Evolutionary conservation across 2,888 invertebrate genomes (phyloP).

Genomic region (Callyntrura guangdongensis): DNA sequence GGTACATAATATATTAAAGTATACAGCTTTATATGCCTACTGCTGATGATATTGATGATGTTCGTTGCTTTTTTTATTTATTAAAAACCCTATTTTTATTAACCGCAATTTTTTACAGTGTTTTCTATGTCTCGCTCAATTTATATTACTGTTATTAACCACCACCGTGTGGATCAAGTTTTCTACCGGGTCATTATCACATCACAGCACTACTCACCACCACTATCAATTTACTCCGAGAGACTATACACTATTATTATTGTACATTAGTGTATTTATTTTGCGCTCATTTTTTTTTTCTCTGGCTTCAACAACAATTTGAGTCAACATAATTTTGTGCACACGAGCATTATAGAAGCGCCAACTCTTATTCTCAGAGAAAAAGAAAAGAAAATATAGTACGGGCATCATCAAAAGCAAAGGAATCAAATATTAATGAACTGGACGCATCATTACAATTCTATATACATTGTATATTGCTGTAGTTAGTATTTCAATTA

Average conservation of each 20-base stretch:
- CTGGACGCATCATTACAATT: slow-evolving; percentile 46
- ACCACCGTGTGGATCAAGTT: slow-evolving; percentile 51
- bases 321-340: slow-evolving; percentile 17
- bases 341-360: slow-evolving; percentile 1
- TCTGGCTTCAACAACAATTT: slow-evolving; percentile 3
- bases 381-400: neutral
- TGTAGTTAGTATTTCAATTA: neutral
- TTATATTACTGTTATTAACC: slow-evolving; percentile 65
- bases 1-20: neutral
- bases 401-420: neutral
- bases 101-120: slow-evolving; percentile 35
- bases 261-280: slow-evolving; percentile 9
- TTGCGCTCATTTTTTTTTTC: slow-evolving; percentile 8
- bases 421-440: slow-evolving; percentile 59
- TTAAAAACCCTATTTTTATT: slow-evolving; percentile 1
- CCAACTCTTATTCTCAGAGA: neutral
- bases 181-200: slow-evolving; percentile 69
- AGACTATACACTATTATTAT: slow-evolving; percentile 28
- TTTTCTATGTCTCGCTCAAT: slow-evolving; percentile 40
- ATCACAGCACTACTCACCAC: slow-evolving; percentile 63
- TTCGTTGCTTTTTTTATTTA: neutral
- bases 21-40: neutral
- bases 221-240: slow-evolving; percentile 6
- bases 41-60: neutral
- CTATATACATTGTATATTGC: neutral